Evolutionary conservation across 2,113 vertebrate species (phyloP).

Genomic region (Coptodon bakossiorum): DNA sequence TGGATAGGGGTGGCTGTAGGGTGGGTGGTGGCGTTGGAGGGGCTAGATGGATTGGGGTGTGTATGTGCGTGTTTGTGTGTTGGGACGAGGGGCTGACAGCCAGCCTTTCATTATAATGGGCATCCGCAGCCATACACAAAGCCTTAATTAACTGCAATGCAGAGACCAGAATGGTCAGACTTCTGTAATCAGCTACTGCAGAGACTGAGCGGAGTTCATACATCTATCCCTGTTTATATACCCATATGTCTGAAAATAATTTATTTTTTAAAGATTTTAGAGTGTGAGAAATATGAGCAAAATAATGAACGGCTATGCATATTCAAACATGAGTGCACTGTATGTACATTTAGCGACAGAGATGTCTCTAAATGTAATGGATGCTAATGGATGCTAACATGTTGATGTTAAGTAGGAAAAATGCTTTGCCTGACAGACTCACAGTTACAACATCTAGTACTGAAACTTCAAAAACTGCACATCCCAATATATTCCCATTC

Average conservation of each 20-base stretch:
- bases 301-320: not conserved
- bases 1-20: not conserved
- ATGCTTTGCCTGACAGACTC: not conserved
- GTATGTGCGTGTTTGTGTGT: not conserved
- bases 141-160: constrained; percentile 40
- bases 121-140: constrained; percentile 1
- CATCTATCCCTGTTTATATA: not conserved
- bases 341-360: not conserved
- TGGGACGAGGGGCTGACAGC: not conserved
- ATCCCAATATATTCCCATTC: not conserved
- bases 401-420: not conserved
- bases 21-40: not conserved
- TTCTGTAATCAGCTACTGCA: not conserved
- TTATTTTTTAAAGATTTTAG: not conserved
- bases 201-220: not conserved
- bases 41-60: not conserved
- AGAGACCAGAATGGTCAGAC: not conserved
- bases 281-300: not conserved
- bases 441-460: not conserved
- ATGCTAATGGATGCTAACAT: not conserved
- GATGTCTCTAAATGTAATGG: not conserved
- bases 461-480: not conserved
- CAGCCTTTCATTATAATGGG: constrained; percentile 15
- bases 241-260: not conserved
- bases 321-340: not conserved